Conservation (phyloP, 1,140 invertebrate species). For the Druon quercuslanigerum region DNA sequence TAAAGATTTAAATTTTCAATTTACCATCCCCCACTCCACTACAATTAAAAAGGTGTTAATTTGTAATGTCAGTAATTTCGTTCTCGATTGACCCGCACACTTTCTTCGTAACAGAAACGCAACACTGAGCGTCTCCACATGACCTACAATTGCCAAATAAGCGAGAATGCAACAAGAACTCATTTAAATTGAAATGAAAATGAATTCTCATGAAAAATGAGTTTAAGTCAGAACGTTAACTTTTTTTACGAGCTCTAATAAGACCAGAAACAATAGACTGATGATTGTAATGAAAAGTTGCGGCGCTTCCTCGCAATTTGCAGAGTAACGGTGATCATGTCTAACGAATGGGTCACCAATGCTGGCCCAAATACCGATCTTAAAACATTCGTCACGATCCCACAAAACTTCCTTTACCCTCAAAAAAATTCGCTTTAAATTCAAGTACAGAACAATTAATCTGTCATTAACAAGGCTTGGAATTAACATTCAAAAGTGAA, state of each 20-base stretch:
- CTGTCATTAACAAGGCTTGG: too few species aligned
- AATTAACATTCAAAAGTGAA: too few species aligned
- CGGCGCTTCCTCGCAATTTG: not conserved
- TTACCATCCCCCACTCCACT: too few species aligned
- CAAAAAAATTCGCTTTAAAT: not conserved
- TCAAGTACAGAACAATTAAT: not conserved
- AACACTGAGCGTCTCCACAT: not conserved
- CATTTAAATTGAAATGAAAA: not conserved
- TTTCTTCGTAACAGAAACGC: not conserved
- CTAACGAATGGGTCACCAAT: constrained; percentile 39
- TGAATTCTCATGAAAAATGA: not conserved
- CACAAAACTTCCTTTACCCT: not conserved
- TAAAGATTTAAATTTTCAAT: too few species aligned
- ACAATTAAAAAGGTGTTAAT: not conserved
- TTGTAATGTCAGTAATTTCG: not conserved
- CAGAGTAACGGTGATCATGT: constrained; percentile 31
- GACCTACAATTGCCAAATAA: not conserved
- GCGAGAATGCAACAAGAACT: not conserved
- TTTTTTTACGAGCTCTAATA: not conserved
- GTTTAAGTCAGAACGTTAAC: not conserved
- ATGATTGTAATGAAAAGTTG: not conserved
- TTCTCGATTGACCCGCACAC: not conserved
- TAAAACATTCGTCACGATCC: not conserved
- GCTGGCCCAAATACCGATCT: constrained; percentile 42
- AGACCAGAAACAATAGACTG: not conserved